These are phyloP conservation scores for Aquatica leii DNA, from an alignment of 2,888 invertebrate genomes.

Conservation along the genomic window DNA sequence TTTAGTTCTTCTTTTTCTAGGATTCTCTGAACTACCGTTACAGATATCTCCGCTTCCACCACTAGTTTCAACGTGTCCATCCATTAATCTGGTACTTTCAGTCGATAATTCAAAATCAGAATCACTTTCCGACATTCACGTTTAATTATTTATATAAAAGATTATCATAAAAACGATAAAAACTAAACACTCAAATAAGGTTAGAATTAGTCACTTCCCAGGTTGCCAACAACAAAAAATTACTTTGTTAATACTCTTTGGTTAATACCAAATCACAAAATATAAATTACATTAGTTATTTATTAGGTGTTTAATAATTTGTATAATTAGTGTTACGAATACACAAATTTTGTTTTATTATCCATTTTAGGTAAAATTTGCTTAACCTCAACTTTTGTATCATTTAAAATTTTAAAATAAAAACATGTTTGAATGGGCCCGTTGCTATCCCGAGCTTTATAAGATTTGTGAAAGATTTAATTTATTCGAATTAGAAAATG, in stretches of 20 bases:
- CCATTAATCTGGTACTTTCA: conserved; percentile 86
- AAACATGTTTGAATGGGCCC: conserved; percentile 62
- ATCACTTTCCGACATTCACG: conserved; percentile 59
- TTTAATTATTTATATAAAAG: conserved; percentile 13
- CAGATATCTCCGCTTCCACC: conserved; percentile 58
- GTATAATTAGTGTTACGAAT: too few relatives aligned
- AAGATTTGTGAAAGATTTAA: conserved; percentile 67
- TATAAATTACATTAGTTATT: too few relatives aligned
- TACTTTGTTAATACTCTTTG: too few relatives aligned
- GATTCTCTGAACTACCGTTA: conserved; percentile 60
- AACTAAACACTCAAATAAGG: not conserved
- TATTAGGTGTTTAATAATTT: too few relatives aligned
- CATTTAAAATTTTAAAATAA: too few relatives aligned
- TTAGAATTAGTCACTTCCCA: not conserved
- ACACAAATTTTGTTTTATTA: too few relatives aligned
- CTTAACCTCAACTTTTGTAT: too few relatives aligned
- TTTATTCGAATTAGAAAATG: conserved; percentile 63
- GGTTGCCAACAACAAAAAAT: not conserved
- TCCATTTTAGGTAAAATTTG: too few relatives aligned
- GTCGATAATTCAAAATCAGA: conserved; percentile 69
- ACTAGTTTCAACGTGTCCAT: conserved; percentile 78
- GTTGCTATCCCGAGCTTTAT: conserved; percentile 64
- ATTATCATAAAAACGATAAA: not conserved
- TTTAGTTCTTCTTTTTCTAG: conserved; percentile 67
- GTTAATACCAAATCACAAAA: too few relatives aligned